Evolutionary conservation across 2,113 vertebrate genomes (phyloP).

Genomic region (Struthidea cinerea): DNA sequence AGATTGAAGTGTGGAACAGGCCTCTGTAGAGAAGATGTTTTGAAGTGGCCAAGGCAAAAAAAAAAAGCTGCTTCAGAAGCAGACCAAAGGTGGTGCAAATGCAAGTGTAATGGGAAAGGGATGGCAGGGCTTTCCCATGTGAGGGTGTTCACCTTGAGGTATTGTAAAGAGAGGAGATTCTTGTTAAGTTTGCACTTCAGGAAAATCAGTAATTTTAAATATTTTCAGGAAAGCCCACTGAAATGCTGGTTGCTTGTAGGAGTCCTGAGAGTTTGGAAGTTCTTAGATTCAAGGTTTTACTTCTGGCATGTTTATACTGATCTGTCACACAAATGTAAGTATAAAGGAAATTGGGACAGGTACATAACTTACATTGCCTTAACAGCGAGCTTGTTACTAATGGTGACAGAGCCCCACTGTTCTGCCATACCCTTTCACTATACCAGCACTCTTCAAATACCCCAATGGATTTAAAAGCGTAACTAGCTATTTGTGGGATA

Average conservation of each 20-base stretch:
- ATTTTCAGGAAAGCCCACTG: neutral
- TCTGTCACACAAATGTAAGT: neutral
- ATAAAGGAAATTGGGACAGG: neutral
- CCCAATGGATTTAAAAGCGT: neutral
- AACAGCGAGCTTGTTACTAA: neutral
- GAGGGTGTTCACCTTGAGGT: neutral
- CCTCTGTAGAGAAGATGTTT: neutral
- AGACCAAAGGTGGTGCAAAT: neutral
- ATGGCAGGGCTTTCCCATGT: neutral
- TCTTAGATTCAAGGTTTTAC: neutral
- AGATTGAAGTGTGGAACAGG: neutral
- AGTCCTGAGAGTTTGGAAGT: neutral
- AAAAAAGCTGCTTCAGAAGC: neutral
- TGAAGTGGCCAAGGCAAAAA: neutral
- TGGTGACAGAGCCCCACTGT: neutral
- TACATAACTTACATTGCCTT: neutral
- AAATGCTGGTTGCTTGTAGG: neutral
- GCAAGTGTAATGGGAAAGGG: neutral
- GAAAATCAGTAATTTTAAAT: neutral
- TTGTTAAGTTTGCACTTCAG: neutral
- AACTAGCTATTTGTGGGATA: neutral
- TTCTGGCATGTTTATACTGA: neutral
- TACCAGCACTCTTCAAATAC: neutral
- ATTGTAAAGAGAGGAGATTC: neutral
- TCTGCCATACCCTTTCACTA: accelerated